Evolutionary conservation across 2,797 vertebrate species (phyloP), one percentile per base, ranked within the genome.

Genomic region (Centropyge bicolor): DNA sequence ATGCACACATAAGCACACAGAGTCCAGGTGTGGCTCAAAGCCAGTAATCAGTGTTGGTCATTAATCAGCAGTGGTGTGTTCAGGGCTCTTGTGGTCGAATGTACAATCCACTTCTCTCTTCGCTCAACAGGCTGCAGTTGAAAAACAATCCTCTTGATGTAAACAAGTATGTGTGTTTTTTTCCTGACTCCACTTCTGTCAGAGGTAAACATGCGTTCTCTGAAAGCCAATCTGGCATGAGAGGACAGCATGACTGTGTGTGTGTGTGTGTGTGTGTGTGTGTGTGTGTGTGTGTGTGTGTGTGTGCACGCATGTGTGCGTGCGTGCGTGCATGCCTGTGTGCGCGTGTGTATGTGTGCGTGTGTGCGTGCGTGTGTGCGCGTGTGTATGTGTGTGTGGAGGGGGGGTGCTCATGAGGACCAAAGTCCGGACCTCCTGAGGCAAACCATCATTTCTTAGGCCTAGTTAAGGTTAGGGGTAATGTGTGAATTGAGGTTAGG

Each of bases 81-180:
- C 48, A 64, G 10, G 22, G 40, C 61, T 64, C 45, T 62, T 12
- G 12, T 48, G n/a, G 57, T 6, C 59, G 24, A 74, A 70, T 4
- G 1, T 22, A 51, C 57, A 74, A 56, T 59, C 61, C 24, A 48
- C 51, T 60, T 66, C 24, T 24, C 6, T 46, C n/a, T 66, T 57
- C 0, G 3, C 8, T 76, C 20, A 68, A 41, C 41, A 62, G 41
- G 20, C 61, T 38, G n/a, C 49, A 35, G 40, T 17, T 46, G 49
- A 84, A 87, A 89, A 48, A 80, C 65, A 83, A 75, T 59, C 66
- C 31, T 68, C 51, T 60, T 49, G 46, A 65, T 64, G 76, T 80
- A 66, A 81, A 71, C 65, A 78, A 76, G 80, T 59, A 9, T 64
- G 46, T 45, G 17, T 61, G 20, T 76, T 76, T 79, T 76, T 75